A percentile compares a stretch with the other conserved stretches of the same genome.
Evolutionary conservation across 2,113 vertebrate species (phyloP).

Genomic region (Hydrolagus affinis): DNA sequence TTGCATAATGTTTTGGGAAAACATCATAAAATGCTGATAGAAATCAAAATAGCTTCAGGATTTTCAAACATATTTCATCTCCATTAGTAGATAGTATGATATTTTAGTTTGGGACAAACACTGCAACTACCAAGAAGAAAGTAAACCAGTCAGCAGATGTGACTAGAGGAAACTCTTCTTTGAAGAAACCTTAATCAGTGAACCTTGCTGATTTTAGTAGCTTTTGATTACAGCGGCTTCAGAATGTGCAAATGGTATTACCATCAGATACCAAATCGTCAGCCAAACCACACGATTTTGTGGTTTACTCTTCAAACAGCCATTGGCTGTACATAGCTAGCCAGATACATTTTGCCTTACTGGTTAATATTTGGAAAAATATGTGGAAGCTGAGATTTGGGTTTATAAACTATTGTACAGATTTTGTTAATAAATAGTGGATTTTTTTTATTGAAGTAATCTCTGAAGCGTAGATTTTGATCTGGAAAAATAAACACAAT

Average conservation of each 20-base stretch:
- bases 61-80: background rate
- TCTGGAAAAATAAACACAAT: background rate
- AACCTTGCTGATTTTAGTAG: background rate
- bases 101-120: background rate
- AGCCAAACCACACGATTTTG: slow-evolving; percentile 7
- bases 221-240: background rate
- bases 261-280: background rate
- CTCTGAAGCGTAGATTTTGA: background rate
- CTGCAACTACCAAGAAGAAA: background rate
- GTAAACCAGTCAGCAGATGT: background rate
- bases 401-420: background rate
- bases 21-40: background rate
- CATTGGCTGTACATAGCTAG: background rate
- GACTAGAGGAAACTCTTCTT: slow-evolving; percentile 1
- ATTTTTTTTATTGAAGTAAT: too few species aligned
- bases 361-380: background rate
- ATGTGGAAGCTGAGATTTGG: background rate
- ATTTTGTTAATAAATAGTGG: too few species aligned
- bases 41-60: background rate
- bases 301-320: background rate
- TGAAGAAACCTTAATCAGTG: background rate
- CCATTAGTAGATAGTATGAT: background rate
- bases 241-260: slow-evolving; percentile 16
- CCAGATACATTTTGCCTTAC: background rate
- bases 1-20: background rate